phyloP scores from a whole-genome alignment of 2,888 invertebrate genomes.

The Loripinus fragilis region DNA sequence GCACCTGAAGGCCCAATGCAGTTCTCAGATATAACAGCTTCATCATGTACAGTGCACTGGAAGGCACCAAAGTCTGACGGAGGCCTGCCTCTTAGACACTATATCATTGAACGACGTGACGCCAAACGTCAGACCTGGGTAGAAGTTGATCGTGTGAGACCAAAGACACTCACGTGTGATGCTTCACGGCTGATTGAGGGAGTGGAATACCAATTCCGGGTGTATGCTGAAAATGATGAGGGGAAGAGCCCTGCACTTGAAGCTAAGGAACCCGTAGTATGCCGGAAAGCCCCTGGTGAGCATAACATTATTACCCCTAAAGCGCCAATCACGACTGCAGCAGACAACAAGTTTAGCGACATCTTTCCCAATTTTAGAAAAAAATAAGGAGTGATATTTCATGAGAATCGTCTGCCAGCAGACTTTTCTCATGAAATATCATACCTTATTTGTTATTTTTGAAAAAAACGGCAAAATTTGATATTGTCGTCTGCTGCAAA shows the following conservation, averaged over 20 bases:
- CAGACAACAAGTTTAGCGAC: too few relatives aligned
- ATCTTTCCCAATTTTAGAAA: too few relatives aligned
- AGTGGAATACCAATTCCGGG: constrained; percentile 95
- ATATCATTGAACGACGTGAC: constrained; percentile 87
- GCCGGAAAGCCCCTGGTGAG: constrained; percentile 73
- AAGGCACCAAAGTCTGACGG: constrained; percentile 79
- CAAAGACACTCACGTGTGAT: constrained; percentile 62
- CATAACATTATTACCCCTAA: too few relatives aligned
- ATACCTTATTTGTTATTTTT: too few relatives aligned
- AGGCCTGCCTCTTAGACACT: constrained; percentile 79
- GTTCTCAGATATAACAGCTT: constrained; percentile 91
- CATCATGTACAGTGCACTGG: constrained; percentile 90
- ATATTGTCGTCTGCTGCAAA: too few relatives aligned
- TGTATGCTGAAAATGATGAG: constrained; percentile 94
- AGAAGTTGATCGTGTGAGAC: constrained; percentile 86
- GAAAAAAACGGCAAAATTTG: too few relatives aligned
- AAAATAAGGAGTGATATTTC: too few relatives aligned
- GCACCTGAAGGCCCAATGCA: constrained; percentile 85
- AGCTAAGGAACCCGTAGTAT: constrained; percentile 68
- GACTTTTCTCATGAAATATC: too few relatives aligned
- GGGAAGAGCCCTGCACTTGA: constrained; percentile 96
- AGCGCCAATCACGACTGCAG: too few relatives aligned
- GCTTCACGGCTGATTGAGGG: constrained; percentile 90
- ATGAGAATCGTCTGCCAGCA: too few relatives aligned
- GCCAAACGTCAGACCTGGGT: constrained; percentile 90